A percentile compares a stretch with the other conserved stretches of the same genome.
These are phyloP conservation scores for Bergia puertoricense DNA, from an alignment of 92 coral and sea anemone genomes.

Conservation along the genomic window DNA sequence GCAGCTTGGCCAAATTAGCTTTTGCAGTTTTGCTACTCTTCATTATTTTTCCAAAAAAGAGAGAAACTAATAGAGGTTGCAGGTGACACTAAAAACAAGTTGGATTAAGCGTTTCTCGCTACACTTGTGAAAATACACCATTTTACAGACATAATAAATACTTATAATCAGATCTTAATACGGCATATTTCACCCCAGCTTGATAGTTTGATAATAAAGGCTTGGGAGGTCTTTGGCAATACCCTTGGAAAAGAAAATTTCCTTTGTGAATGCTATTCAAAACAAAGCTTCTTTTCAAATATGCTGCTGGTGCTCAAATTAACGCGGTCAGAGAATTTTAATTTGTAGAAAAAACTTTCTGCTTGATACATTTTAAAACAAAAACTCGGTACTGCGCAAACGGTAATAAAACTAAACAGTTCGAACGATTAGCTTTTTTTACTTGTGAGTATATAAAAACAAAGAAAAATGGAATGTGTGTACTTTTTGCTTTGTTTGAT, in stretches of 20 bases:
- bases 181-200: constrained; percentile 3
- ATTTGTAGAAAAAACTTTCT: not conserved
- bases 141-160: not conserved
- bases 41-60: not conserved
- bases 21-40: not conserved
- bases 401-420: no score
- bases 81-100: not conserved
- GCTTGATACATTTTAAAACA: not conserved
- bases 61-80: not conserved
- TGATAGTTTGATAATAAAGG: not conserved
- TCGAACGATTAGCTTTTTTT: not conserved
- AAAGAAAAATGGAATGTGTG: not conserved
- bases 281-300: constrained; percentile 17
- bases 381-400: not conserved
- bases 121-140: not conserved
- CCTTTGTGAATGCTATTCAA: constrained; percentile 17
- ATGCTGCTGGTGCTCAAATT: constrained; percentile 13
- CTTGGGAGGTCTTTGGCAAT: not conserved
- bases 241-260: not conserved
- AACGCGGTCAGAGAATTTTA: not conserved
- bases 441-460: not conserved
- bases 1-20: not conserved
- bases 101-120: not conserved
- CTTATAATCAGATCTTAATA: not conserved
- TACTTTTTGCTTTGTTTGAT: constrained; percentile 17